phyloP scores from a whole-genome alignment of 2,888 invertebrate species.

The Drosophila neutralis region DNA sequence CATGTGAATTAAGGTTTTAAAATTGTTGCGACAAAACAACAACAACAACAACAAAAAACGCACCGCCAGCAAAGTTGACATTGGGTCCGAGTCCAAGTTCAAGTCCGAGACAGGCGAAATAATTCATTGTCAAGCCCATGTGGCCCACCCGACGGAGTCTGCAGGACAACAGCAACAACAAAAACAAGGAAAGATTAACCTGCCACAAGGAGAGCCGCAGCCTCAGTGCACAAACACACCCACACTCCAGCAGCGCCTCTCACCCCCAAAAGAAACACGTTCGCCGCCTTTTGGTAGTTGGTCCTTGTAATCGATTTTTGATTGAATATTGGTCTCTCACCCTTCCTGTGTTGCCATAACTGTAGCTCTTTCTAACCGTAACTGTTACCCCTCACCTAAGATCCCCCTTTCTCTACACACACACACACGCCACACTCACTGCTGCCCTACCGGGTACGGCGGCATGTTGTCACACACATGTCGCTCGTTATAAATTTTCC shows the following conservation, averaged over 20 bases:
- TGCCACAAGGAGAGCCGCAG: conserved; percentile 50
- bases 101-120: conserved; percentile 69
- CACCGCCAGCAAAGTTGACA: conserved; percentile 17
- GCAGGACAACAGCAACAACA: neutral
- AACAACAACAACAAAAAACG: conserved; percentile 39
- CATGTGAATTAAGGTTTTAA: conserved; percentile 80
- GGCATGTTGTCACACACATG: conserved; percentile 79
- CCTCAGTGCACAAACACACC: neutral
- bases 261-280: conserved; percentile 29
- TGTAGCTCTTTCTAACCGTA: conserved; percentile 1
- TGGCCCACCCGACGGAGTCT: conserved; percentile 45
- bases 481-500: conserved; percentile 84
- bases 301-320: conserved; percentile 84
- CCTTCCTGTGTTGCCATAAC: conserved; percentile 36
- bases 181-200: conserved; percentile 63
- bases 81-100: conserved; percentile 26
- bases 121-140: conserved; percentile 82
- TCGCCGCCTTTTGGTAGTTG: conserved; percentile 37
- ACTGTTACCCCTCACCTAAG: conserved; percentile 1
- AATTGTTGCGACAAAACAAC: conserved; percentile 65
- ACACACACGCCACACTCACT: neutral
- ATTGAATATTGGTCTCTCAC: conserved; percentile 83
- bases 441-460: conserved; percentile 14
- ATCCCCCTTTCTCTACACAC: neutral
- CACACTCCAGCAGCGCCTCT: neutral